These are phyloP conservation scores for Eubasilissa regina DNA, from an alignment of 1,140 invertebrate species.

Conservation along the genomic window DNA sequence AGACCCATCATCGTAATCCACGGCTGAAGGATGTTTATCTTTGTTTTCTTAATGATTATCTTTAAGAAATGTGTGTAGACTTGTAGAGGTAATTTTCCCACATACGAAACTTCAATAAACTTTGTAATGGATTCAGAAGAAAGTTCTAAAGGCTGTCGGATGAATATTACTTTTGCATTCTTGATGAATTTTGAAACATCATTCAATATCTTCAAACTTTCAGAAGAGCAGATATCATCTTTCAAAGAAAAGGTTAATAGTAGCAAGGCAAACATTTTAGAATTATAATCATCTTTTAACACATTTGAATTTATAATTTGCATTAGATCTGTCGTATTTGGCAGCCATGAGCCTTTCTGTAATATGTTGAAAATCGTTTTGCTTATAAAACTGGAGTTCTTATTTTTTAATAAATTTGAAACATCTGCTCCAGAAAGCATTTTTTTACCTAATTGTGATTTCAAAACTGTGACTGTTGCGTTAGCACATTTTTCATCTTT, in stretches of 20 bases:
- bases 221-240: slow-evolving; percentile 30
- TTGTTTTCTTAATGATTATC: slow-evolving; percentile 65
- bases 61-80: slow-evolving; percentile 66
- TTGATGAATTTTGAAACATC: slow-evolving; percentile 64
- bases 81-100: slow-evolving; percentile 67
- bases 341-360: slow-evolving; percentile 35
- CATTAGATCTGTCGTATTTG: slow-evolving; percentile 23
- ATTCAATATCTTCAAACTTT: slow-evolving; percentile 40
- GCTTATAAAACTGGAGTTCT: slow-evolving; percentile 63
- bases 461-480: slow-evolving; percentile 70
- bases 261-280: slow-evolving; percentile 51
- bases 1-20: slow-evolving; percentile 65
- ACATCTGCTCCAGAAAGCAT: slow-evolving; percentile 64
- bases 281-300: slow-evolving; percentile 40
- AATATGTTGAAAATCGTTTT: slow-evolving; percentile 63
- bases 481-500: slow-evolving; percentile 67
- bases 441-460: slow-evolving; percentile 70
- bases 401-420: slow-evolving; percentile 63
- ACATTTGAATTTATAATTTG: slow-evolving; percentile 41
- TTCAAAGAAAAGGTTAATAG: slow-evolving; percentile 53
- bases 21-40: slow-evolving; percentile 62
- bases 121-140: slow-evolving; percentile 63
- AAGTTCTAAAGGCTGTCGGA: slow-evolving; percentile 61
- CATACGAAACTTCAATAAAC: slow-evolving; percentile 64
- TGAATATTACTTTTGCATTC: slow-evolving; percentile 63